Evolutionary conservation across 2,797 vertebrate genomes (phyloP), one percentile per base, ranked within the genome.

Genomic region (Alectoris magna): DNA sequence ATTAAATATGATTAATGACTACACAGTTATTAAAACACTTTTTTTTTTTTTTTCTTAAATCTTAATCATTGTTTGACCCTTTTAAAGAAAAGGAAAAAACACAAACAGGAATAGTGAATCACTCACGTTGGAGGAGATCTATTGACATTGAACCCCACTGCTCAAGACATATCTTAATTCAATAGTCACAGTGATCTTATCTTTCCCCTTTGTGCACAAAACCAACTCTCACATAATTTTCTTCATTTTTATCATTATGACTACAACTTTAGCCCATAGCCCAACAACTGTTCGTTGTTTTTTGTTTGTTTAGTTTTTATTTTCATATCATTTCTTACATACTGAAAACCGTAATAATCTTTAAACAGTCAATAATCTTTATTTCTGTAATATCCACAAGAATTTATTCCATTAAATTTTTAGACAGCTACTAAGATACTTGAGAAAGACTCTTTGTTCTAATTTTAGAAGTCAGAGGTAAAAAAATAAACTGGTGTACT

Each of bases 31-130:
- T n/a, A 31, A 56, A 56, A 56, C 11, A 56, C 55, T 62, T 27
- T 39, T 62, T 39, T 41, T 41, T 39, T 41, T 41, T 12, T 41
- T 41, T 41, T 41, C 13, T 41, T 12, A 17, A 39, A 27, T 6
- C 5, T 53, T 71, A 74, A 10, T 38, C 7, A 5, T 2, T 4
- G 1, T 2, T 22, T 34, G 2, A 60, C 9, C 1, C 19, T 63
- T 10, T 7, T 51, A 67, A 73, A 68, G 67, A 74, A 63, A n/a
- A 10, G 1, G 34, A 81, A 13, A 36, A 91, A 22, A 31, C 8
- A 34, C 18, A 71, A 48, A 39, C 27, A 12, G 12, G 66, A 71
- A 15, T 3, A 23, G 11, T 53, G 36, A 70, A 46, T 59, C 5
- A 0, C 78, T 84, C 18, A 9, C 13, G 5, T 46, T 56, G 36